Conservation (phyloP, 2,113 vertebrate species). For the Synodontis membranacea region DNA sequence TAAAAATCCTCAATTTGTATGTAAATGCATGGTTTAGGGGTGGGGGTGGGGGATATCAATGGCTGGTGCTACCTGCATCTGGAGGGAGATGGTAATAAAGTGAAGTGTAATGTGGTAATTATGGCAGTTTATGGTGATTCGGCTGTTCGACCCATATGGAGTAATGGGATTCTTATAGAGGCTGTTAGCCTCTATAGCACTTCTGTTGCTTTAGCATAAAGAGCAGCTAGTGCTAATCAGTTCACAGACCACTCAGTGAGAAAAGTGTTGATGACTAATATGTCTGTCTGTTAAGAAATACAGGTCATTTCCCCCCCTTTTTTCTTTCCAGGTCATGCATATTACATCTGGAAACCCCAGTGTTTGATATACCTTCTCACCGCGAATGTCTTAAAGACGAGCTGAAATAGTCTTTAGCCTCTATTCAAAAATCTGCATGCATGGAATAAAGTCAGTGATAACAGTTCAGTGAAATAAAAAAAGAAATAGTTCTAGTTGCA, state of each 20-base stretch:
- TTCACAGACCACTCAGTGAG: constrained; percentile 1
- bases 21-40: constrained; percentile 78
- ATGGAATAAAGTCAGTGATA: constrained; percentile 12
- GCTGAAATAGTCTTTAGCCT: constrained; percentile 21
- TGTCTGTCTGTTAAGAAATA: constrained; percentile 30
- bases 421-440: constrained; percentile 19
- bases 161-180: constrained; percentile 72
- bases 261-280: constrained; percentile 36
- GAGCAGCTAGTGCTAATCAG: constrained; percentile 36
- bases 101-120: constrained; percentile 88
- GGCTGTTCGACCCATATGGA: constrained; percentile 64
- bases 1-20: constrained; percentile 92
- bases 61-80: constrained; percentile 78
- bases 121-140: constrained; percentile 83
- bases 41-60: constrained; percentile 71
- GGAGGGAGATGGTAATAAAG: constrained; percentile 84
- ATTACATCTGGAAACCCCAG: neutral
- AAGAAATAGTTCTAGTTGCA: constrained; percentile 23
- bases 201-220: constrained; percentile 40
- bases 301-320: neutral
- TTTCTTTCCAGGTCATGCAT: constrained; percentile 2
- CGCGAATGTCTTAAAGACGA: neutral
- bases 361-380: neutral
- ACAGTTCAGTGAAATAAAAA: constrained; percentile 26
- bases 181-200: constrained; percentile 40